Conservation (phyloP, 2,888 invertebrate genomes). For the Cistogaster globosa region DNA sequence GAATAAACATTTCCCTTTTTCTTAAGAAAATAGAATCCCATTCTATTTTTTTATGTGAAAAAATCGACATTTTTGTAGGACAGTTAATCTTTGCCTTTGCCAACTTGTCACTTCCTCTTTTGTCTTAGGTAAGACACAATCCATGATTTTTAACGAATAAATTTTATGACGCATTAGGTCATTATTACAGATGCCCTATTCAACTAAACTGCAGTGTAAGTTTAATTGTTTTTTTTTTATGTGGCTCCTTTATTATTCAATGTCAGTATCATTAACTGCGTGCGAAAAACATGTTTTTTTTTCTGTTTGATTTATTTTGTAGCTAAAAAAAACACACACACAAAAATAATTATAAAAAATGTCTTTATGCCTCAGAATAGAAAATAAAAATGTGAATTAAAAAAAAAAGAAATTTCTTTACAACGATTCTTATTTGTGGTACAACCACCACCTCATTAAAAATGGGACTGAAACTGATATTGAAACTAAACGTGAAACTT, state of each 20-base stretch:
- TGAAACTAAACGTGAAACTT: constrained; percentile 35
- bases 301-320: background rate
- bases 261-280: constrained; percentile 41
- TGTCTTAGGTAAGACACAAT: too few relatives aligned
- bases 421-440: background rate
- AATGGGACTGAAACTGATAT: constrained; percentile 26
- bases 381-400: background rate
- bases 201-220: background rate
- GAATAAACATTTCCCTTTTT: too few relatives aligned
- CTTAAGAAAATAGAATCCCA: too few relatives aligned
- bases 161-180: too few relatives aligned
- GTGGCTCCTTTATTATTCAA: constrained; percentile 39
- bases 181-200: too few relatives aligned
- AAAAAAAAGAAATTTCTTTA: constrained; percentile 6
- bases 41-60: too few relatives aligned
- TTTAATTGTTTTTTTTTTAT: background rate
- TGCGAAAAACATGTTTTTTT: background rate
- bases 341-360: background rate
- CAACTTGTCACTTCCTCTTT: too few relatives aligned
- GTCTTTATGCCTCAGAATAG: background rate
- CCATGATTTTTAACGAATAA: too few relatives aligned
- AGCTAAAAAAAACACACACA: background rate
- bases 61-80: too few relatives aligned
- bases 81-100: too few relatives aligned
- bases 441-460: constrained; percentile 50